Evolutionary conservation across 2,888 invertebrate genomes (phyloP), one percentile per base, ranked within the genome.

Genomic region (Alsophila aescularia): DNA sequence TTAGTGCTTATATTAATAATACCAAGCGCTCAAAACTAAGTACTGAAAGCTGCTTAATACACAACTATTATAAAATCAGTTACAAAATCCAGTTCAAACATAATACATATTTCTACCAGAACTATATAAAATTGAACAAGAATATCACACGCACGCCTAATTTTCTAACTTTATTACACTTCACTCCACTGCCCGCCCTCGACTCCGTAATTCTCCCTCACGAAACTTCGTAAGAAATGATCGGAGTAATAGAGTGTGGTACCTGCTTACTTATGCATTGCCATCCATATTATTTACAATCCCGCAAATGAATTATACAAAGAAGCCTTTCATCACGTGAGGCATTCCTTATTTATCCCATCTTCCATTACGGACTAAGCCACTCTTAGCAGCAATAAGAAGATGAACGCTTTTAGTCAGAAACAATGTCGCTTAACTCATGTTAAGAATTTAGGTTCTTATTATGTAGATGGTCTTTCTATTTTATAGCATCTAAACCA

Each of bases 291-390:
- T 64, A 60, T 44, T n/a, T n/a, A n/a, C n/a, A 66, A 58, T 61
- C 57, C 73, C 75, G 44, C 76, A 72, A 72, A 77, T 77, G 75
- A 75, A 73, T 73, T 70, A 75, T 70, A 75, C 72, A 74, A 72
- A 66, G 62, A 67, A 69, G 66, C 70, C 68, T 66, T 63, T 63
- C 63, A 64, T 68, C 65, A 64, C 62, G 60, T 54, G 60, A 60
- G n/a, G 58, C 60, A 71, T 73, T 75, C 71, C 69, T 76, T 75
- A 73, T 75, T 77, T 73, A 73, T 72, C 66, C 69, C 64, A 59
- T 65, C 67, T 68, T 71, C 68, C 72, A 76, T 79, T 78, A 73
- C 67, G 43, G 36, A 36, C 62, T 64, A n/a, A n/a, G n/a, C 64
- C 63, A 58, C 62, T 66, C 58, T 64, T 57, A 42, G 42, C 44